These are phyloP conservation scores for Caerostris darwini DNA, from an alignment of 1,140 invertebrate species.

Conservation along the genomic window DNA sequence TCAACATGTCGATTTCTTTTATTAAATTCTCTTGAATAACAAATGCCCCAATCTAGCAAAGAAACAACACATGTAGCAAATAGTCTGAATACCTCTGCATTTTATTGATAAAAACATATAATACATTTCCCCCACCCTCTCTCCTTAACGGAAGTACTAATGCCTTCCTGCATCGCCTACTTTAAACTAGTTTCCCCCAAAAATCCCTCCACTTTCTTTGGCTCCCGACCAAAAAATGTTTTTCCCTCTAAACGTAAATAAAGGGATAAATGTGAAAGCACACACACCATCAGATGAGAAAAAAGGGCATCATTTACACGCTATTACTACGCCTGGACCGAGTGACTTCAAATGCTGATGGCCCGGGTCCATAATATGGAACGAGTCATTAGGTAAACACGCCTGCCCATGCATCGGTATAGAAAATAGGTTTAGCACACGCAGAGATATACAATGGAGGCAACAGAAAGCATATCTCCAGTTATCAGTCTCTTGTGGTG, in stretches of 20 bases:
- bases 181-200: neutral
- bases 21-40: no score
- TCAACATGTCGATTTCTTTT: no score
- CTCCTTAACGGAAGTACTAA: neutral
- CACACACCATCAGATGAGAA: neutral
- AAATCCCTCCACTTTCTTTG: neutral
- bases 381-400: conserved; percentile 1
- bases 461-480: conserved; percentile 1
- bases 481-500: conserved; percentile 32
- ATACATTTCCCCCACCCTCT: neutral
- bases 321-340: neutral
- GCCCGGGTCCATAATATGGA: neutral
- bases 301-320: conserved; percentile 27
- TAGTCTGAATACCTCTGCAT: no score
- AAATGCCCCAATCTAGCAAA: neutral
- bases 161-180: conserved; percentile 4
- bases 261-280: neutral
- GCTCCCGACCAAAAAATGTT: neutral
- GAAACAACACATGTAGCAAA: neutral
- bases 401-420: neutral
- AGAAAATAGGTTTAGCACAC: neutral
- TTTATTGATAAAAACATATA: neutral
- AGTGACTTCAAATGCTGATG: conserved; percentile 1
- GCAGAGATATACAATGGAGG: neutral
- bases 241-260: conserved; percentile 3